Evolutionary conservation across 2,888 invertebrate species (phyloP).

Genomic region (Drosophila formosana): DNA sequence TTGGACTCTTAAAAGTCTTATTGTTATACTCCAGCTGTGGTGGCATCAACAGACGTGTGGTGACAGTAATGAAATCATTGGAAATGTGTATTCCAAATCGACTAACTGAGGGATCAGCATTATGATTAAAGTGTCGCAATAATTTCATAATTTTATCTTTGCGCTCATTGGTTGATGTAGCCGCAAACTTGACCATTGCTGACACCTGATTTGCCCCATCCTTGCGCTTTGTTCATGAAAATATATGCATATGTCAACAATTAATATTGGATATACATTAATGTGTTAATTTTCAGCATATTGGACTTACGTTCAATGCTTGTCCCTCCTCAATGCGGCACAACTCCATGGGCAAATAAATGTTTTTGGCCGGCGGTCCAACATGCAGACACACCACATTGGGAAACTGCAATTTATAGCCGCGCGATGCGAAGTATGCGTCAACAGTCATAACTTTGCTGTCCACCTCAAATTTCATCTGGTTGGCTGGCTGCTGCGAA

Average conservation of each 20-base stretch:
- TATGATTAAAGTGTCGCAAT: conserved; percentile 74
- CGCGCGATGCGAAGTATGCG: conserved; percentile 74
- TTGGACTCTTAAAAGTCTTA: conserved; percentile 35
- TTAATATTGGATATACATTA: neutral
- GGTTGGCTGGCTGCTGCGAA: conserved; percentile 73
- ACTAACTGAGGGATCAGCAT: conserved; percentile 87
- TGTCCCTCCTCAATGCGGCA: conserved; percentile 93
- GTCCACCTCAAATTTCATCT: conserved; percentile 82
- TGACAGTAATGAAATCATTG: conserved; percentile 90
- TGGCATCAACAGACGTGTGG: conserved; percentile 91
- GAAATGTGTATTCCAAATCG: conserved; percentile 94
- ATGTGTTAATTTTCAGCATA: neutral
- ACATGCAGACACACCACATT: conserved; percentile 94
- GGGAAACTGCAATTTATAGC: conserved; percentile 86
- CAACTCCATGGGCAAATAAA: conserved; percentile 93
- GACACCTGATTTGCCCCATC: conserved; percentile 93
- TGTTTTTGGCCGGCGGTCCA: conserved; percentile 88
- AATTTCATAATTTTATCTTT: conserved; percentile 91
- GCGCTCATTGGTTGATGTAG: conserved; percentile 91
- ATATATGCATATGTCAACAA: neutral
- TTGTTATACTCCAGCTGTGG: conserved; percentile 89
- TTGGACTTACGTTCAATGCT: conserved; percentile 86
- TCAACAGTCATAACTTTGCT: conserved; percentile 84
- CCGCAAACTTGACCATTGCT: conserved; percentile 94
- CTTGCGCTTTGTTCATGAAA: conserved; percentile 85